Conservation (phyloP, 2,888 invertebrate species). For the Metallyticus violacea region DNA sequence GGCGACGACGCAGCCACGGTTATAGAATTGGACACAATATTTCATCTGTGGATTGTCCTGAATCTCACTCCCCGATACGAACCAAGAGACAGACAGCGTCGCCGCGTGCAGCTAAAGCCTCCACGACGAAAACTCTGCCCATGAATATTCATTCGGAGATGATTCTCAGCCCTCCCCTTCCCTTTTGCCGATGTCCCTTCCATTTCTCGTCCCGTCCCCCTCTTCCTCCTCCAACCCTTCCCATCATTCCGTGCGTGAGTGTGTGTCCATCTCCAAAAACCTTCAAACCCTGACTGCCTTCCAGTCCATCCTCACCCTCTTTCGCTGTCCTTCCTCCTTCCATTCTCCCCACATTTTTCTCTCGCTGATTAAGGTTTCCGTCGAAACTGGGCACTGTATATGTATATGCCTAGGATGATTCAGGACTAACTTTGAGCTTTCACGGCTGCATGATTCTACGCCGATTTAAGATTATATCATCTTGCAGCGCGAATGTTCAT, state of each 20-base stretch:
- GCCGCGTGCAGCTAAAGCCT: background rate
- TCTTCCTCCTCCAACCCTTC: background rate
- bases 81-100: background rate
- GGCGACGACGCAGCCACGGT: background rate
- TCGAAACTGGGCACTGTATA: constrained; percentile 27
- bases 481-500: too few relatives aligned
- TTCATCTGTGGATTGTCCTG: background rate
- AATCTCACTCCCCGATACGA: constrained; percentile 3
- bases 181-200: background rate
- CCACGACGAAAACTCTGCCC: constrained; percentile 1
- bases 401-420: constrained; percentile 27
- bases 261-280: constrained; percentile 17
- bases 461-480: background rate
- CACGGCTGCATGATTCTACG: background rate
- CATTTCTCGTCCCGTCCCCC: background rate
- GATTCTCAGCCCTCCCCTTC: background rate
- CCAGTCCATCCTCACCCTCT: background rate
- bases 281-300: background rate
- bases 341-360: background rate
- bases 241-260: background rate
- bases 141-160: constrained; percentile 27
- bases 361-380: constrained; percentile 28
- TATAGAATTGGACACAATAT: constrained; percentile 18
- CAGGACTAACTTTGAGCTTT: constrained; percentile 30
- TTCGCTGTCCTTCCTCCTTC: background rate